Conservation (phyloP, 2,888 invertebrate genomes). For the Apamea epomidion region DNA sequence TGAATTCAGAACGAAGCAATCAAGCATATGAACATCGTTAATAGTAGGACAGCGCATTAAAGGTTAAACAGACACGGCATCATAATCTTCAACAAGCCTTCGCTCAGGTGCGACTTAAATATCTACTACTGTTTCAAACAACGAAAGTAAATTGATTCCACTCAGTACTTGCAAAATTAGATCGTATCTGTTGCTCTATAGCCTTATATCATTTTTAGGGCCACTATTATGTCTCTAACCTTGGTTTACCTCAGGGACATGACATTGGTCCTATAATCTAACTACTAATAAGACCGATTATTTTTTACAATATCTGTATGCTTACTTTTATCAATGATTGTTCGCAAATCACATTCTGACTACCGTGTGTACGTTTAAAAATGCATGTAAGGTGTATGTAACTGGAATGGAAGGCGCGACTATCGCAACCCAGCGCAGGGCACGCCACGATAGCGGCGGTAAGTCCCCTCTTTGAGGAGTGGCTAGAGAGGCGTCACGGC, state of each 20-base stretch:
- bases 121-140: background rate
- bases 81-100: background rate
- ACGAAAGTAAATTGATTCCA: background rate
- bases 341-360: background rate
- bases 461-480: too few species aligned
- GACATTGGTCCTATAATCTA: background rate
- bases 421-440: too few species aligned
- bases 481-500: too few species aligned
- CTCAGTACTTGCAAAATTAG: background rate
- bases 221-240: too few species aligned
- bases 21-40: too few species aligned
- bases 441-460: too few species aligned
- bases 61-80: background rate
- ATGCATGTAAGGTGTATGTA: slow-evolving; percentile 4
- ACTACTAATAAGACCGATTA: background rate
- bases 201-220: background rate
- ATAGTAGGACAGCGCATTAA: background rate
- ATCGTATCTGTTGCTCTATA: background rate
- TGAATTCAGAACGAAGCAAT: background rate
- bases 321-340: slow-evolving; percentile 2
- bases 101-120: background rate
- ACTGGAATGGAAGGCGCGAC: too few species aligned
- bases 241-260: slow-evolving; percentile 13
- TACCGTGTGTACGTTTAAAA: background rate
- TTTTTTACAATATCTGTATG: background rate